Evolutionary conservation across 2,888 invertebrate species (phyloP).

Genomic region (Scelioninae gen. 1): DNA sequence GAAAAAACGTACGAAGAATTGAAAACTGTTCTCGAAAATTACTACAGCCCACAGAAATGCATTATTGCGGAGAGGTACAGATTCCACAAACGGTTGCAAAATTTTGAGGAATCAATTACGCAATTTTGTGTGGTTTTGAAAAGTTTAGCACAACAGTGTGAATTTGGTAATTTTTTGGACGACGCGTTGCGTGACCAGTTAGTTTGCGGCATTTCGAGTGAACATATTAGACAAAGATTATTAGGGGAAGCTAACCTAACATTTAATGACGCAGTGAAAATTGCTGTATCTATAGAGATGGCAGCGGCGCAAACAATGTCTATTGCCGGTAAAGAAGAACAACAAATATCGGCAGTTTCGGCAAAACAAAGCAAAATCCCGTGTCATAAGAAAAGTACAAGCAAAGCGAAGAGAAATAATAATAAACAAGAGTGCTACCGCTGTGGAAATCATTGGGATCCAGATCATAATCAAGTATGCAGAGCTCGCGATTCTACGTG

Average conservation of each 20-base stretch:
- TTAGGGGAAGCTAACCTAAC: too few relatives aligned
- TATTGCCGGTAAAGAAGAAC: too few relatives aligned
- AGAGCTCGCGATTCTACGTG: conserved; percentile 28
- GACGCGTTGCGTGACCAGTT: conserved; percentile 8
- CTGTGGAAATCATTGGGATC: conserved; percentile 12
- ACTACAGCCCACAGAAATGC: conserved; percentile 14
- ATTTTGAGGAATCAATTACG: conserved; percentile 35
- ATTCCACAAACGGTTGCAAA: conserved; percentile 8
- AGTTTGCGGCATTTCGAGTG: background rate
- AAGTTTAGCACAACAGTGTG: conserved; percentile 33
- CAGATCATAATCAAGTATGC: conserved; percentile 6
- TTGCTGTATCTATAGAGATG: too few relatives aligned
- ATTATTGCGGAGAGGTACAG: conserved; percentile 7
- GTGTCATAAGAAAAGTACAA: too few relatives aligned
- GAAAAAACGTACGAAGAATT: conserved; percentile 62
- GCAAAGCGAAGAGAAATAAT: background rate
- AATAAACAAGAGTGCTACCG: background rate
- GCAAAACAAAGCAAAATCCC: too few relatives aligned
- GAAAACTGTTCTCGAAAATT: conserved; percentile 23
- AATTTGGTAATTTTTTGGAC: conserved; percentile 5
- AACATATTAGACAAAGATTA: too few relatives aligned
- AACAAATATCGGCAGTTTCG: too few relatives aligned
- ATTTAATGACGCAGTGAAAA: too few relatives aligned
- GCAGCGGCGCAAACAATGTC: too few relatives aligned
- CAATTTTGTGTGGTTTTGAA: conserved; percentile 70